Conservation (phyloP, 2,113 vertebrate genomes). For the Alligator sinensis region DNA sequence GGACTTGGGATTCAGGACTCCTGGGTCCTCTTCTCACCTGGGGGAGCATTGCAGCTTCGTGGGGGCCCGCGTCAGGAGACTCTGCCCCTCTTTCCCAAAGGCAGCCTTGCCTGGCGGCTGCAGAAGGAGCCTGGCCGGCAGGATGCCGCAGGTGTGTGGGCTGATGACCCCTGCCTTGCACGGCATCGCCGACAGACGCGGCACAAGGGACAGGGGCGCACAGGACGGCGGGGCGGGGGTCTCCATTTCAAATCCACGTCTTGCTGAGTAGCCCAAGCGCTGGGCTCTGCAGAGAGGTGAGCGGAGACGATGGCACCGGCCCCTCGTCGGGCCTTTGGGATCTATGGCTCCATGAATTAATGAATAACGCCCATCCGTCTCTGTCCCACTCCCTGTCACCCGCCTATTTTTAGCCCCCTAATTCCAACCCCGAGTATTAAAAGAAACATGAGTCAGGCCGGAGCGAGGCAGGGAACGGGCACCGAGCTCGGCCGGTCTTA, state of each 20-base stretch:
- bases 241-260: too few relatives aligned
- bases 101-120: too few relatives aligned
- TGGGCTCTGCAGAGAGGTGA: fast-evolving
- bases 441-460: conserved; percentile 34
- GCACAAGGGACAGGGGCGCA: too few relatives aligned
- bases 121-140: fast-evolving
- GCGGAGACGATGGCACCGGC: not conserved
- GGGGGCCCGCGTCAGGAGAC: too few relatives aligned
- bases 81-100: too few relatives aligned
- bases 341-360: conserved; percentile 40
- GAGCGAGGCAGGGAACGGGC: not conserved
- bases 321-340: conserved; percentile 23
- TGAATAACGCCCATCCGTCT: not conserved
- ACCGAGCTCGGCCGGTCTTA: fast-evolving
- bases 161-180: not conserved
- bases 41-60: too few relatives aligned
- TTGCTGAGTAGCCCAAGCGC: too few relatives aligned
- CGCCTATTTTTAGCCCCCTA: conserved; percentile 54
- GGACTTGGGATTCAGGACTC: too few relatives aligned
- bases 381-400: not conserved
- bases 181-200: too few relatives aligned
- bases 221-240: too few relatives aligned
- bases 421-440: not conserved
- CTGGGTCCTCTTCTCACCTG: too few relatives aligned
- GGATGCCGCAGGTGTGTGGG: fast-evolving